phyloP scores from a whole-genome alignment of 2,113 vertebrate species.

The Elachura formosa region DNA sequence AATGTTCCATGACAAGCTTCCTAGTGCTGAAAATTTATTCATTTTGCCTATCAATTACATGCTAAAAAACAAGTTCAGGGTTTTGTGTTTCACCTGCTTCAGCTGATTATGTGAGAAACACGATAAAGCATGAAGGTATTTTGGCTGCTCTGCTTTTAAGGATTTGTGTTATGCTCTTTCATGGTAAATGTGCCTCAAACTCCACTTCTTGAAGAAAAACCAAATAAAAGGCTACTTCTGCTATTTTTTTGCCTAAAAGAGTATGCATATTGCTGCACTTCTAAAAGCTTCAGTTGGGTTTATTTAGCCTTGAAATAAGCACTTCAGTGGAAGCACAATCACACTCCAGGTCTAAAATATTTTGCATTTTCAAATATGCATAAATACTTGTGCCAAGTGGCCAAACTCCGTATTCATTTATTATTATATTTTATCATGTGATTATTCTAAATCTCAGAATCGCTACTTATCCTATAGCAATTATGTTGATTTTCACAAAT shows the following conservation, averaged over 20 bases:
- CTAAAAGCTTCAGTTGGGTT: neutral
- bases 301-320: neutral
- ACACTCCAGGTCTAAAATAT: neutral
- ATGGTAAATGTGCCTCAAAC: neutral
- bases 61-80: neutral
- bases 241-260: neutral
- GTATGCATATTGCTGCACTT: neutral
- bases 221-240: neutral
- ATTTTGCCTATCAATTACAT: neutral
- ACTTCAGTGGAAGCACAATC: neutral
- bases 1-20: neutral
- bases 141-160: constrained; percentile 1
- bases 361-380: neutral
- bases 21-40: neutral
- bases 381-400: neutral
- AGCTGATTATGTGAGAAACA: neutral
- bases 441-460: neutral
- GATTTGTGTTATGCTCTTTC: neutral
- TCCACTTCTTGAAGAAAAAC: neutral
- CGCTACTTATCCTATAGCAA: neutral
- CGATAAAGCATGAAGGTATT: neutral
- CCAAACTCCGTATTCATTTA: neutral
- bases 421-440: neutral
- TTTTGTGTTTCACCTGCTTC: constrained; percentile 11
- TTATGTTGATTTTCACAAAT: neutral